Base-by-base conservation (phyloP, 2,888 invertebrate genomes). In the Neria commutata region DNA sequence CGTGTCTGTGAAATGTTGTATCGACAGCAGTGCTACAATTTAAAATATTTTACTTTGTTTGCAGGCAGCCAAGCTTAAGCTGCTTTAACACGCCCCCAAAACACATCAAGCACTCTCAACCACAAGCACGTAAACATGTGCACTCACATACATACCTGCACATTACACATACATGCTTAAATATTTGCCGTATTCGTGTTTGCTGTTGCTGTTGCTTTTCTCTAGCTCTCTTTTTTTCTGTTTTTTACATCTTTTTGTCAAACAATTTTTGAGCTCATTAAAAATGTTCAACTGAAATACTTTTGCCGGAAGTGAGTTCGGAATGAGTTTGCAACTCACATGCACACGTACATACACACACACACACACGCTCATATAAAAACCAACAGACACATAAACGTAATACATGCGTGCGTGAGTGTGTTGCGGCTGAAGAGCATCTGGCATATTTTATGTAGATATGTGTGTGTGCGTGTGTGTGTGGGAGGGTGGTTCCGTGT, bases 231-330 rank as follows among this genome's bases (percentile, higher is more conserved):
- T 11, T 11, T 17, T 25, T 48, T 48, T 33, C 19, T 45, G 25
- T 46, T 47, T 54, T 46, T 45, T 55, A 50, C 40, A 47, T 37
- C 42, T 54, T 52, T 62, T 55, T 49, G 52, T n/a, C 60, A 52
- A 46, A 66, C 62, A 66, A 69, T 67, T 74, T n/a, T 68, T 54
- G 67, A 70, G 72, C 75, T 72, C 72, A 72, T 72, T 72, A 72
- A 74, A 72, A 72, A 67, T 72, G 63, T 73, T 71, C 75, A 74
- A 72, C 70, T 74, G 75, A 72, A 73, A 74, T 72, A 71, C 69
- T 74, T 58, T 67, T 67, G 66, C 70, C 67, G 72, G 72, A 73
- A 74, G 64, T 70, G 29, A 58, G 42, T 59, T 70, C 52, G 58
- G 61, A 61, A 65, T 65, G 58, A 29, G 34, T 8, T 46, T 11